Evolutionary conservation across 2,797 vertebrate genomes (phyloP).

Genomic region (Valencia hispanica): DNA sequence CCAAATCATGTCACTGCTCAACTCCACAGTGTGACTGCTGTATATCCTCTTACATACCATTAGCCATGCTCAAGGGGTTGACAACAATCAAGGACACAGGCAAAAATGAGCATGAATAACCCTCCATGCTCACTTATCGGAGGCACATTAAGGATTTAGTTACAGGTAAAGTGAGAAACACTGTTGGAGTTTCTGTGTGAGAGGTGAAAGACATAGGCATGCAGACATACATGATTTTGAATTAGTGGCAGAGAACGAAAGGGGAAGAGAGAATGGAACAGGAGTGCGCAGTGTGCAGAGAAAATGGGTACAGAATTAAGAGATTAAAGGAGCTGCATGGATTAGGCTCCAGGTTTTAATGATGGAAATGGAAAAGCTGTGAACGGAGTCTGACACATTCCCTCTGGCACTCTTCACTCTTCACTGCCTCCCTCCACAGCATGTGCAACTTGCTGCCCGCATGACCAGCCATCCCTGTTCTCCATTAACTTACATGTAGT

Average conservation of each 20-base stretch:
- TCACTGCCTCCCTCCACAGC: conserved; percentile 45
- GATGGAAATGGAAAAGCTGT: conserved; percentile 79
- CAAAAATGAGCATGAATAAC: conserved; percentile 21
- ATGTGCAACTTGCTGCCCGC: conserved; percentile 68
- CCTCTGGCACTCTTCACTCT: conserved; percentile 56
- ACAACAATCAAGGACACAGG: conserved; percentile 25
- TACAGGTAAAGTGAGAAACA: conserved; percentile 49
- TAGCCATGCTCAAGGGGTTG: conserved; percentile 32
- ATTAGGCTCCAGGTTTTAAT: conserved; percentile 82
- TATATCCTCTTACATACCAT: conserved; percentile 60
- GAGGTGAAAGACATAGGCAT: conserved; percentile 27
- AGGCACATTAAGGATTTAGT: conserved; percentile 43
- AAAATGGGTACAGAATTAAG: conserved; percentile 71
- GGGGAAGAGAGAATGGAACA: conserved; percentile 36
- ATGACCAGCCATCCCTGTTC: conserved; percentile 41
- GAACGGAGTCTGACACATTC: conserved; percentile 64
- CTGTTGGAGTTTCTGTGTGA: conserved; percentile 15
- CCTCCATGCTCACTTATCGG: conserved; percentile 20
- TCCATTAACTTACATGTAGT: conserved; percentile 54
- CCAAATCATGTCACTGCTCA: conserved; percentile 36
- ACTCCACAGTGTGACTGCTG: conserved; percentile 37
- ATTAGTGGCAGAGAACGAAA: conserved; percentile 35
- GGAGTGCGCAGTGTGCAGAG: conserved; percentile 46
- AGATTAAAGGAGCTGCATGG: conserved; percentile 80
- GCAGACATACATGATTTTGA: conserved; percentile 53